Percentiles rank a stretch among this genome's conserved stretches.
Conservation (phyloP, 2,113 vertebrate species). For the Shinisaurus crocodilurus region DNA sequence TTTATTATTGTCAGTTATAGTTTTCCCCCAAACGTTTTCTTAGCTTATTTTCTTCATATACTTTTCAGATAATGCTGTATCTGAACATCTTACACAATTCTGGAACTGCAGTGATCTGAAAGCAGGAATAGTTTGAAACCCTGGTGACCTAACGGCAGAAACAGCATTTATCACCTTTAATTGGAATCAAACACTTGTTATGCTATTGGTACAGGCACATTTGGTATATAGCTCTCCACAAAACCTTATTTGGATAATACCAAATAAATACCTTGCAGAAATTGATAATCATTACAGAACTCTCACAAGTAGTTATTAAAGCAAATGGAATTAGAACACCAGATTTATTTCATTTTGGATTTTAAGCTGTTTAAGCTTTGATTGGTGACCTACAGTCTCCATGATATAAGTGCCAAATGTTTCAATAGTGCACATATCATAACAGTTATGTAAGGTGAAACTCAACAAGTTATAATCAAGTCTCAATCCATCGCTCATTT, state of each 20-base stretch:
- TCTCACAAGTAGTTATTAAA: constrained; percentile 5
- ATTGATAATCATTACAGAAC: background rate
- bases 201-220: background rate
- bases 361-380: constrained; percentile 21
- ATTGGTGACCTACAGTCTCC: background rate
- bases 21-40: too few relatives aligned
- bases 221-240: background rate
- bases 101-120: background rate
- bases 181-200: background rate
- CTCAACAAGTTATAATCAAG: background rate
- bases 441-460: background rate
- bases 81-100: background rate
- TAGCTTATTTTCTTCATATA: background rate
- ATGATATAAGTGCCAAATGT: constrained; percentile 16
- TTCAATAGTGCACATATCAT: background rate
- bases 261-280: background rate
- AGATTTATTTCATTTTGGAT: constrained; percentile 25
- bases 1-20: background rate
- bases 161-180: background rate
- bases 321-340: background rate
- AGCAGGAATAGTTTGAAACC: background rate
- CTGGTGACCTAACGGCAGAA: background rate
- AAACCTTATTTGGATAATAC: background rate
- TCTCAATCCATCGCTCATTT: background rate
- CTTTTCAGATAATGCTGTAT: background rate